Percentiles rank a stretch among this genome's conserved stretches.
Evolutionary conservation across 2,888 invertebrate genomes (phyloP).

Genomic region (Mesorhabditis belari): DNA sequence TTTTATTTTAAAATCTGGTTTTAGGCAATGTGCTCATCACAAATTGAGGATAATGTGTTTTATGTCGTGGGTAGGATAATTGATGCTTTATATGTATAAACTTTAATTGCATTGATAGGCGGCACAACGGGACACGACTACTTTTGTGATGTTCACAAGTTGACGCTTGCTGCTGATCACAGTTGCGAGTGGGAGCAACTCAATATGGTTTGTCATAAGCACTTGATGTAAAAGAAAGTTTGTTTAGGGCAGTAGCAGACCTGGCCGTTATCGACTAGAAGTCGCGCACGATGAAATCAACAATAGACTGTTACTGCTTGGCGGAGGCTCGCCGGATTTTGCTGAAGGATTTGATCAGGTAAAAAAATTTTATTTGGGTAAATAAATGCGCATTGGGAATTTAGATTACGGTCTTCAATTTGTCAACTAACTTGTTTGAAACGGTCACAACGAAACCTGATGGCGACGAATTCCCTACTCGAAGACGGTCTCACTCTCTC

Average conservation of each 20-base stretch:
- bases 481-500: not conserved
- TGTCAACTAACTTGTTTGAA: conserved; percentile 5
- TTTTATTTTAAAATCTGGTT: too few relatives aligned
- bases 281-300: conserved; percentile 13
- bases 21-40: not conserved
- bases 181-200: conserved; percentile 1
- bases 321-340: conserved; percentile 25
- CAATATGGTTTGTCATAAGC: not conserved
- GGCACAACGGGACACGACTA: conserved; percentile 34
- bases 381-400: not conserved
- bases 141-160: conserved; percentile 19
- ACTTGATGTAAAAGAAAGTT: not conserved
- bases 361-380: not conserved
- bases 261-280: conserved; percentile 30
- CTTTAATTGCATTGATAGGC: too few relatives aligned
- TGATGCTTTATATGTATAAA: too few relatives aligned
- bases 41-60: not conserved
- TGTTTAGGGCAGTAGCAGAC: not conserved
- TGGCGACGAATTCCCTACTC: not conserved
- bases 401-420: conserved; percentile 17
- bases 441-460: conserved; percentile 14
- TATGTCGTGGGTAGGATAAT: not conserved
- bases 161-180: not conserved
- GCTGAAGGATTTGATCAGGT: conserved; percentile 19
- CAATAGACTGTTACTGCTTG: conserved; percentile 20